Base-by-base conservation (phyloP, 2,888 invertebrate species). In the Trichopoda pennipes region DNA sequence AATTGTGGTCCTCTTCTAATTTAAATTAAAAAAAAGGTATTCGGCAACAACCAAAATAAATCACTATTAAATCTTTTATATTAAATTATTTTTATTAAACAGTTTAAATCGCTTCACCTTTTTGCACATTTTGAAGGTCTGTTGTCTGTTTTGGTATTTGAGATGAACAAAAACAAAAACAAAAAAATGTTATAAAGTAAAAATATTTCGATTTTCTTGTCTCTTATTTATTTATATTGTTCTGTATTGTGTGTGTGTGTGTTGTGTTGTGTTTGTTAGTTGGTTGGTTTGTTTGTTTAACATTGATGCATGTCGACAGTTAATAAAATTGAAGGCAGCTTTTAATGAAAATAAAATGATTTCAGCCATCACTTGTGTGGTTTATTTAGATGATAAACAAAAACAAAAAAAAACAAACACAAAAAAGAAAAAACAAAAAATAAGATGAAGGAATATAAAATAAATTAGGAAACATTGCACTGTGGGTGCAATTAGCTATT, bases 321-420 rank as follows among this genome's bases (percentile, higher is more conserved):
- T 80, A 80, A 80, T 85, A 86, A 87, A 85, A 85, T 81, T 79
- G 80, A 83, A 86, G 85, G 74, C 82, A 85, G 56, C 77, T 77
- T 73, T 81, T 89, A 90, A 89, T 89, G 89, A 90, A 89, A 90
- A 89, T 89, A 89, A 87, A 89, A 89, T 89, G 89, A 89, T 90
- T 88, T 88, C 88, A 78, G 87, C 89, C 89, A 89, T 89, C 88
- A 89, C 87, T 88, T 88, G 87, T 90, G 89, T 87, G 89, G 89
- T 87, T 78, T 61, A 63, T 86, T 68, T 66, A 56, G 49, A 38
- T 68, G 28, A n/a, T 44, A 58, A 69, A 56, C 38, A 19, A 51
- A 63, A 56, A 68, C 49, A 23, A 19, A 51, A 63, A 55, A 42
- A 19, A 60, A 17, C 21, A 21, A 58, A 7, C n/a, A n/a, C n/a